Conservation (phyloP, 2,113 vertebrate genomes). For the Podiceps cristatus region DNA sequence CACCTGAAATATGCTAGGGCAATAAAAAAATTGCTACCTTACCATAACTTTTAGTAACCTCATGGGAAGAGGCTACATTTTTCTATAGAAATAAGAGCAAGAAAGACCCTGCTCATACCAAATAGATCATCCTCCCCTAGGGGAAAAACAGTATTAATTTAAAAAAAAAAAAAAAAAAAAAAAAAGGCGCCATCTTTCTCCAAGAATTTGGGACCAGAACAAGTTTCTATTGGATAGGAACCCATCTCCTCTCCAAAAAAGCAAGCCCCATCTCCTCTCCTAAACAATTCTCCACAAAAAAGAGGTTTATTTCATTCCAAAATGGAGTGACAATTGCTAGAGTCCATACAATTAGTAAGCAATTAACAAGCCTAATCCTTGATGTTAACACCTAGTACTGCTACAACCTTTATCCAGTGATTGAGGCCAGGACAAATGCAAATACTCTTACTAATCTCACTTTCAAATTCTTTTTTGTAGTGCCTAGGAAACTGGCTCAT, state of each 20-base stretch:
- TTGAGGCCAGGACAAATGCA: neutral
- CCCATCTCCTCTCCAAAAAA: neutral
- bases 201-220: neutral
- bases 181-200: neutral
- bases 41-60: neutral
- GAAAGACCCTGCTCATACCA: neutral
- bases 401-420: neutral
- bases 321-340: neutral
- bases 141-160: neutral
- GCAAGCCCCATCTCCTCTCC: neutral
- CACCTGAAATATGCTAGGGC: neutral
- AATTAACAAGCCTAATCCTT: neutral
- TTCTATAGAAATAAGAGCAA: neutral
- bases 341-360: neutral
- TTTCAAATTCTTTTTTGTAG: neutral
- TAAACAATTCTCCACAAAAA: neutral
- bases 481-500: neutral
- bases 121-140: neutral
- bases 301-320: conserved; percentile 14
- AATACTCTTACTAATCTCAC: neutral
- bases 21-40: neutral
- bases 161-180: too few relatives aligned
- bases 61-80: neutral
- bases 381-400: neutral
- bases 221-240: neutral